A percentile compares a stretch with the other conserved stretches of the same genome.
phyloP scores from a whole-genome alignment of 1,140 invertebrate species.

The Cydia pomonella region DNA sequence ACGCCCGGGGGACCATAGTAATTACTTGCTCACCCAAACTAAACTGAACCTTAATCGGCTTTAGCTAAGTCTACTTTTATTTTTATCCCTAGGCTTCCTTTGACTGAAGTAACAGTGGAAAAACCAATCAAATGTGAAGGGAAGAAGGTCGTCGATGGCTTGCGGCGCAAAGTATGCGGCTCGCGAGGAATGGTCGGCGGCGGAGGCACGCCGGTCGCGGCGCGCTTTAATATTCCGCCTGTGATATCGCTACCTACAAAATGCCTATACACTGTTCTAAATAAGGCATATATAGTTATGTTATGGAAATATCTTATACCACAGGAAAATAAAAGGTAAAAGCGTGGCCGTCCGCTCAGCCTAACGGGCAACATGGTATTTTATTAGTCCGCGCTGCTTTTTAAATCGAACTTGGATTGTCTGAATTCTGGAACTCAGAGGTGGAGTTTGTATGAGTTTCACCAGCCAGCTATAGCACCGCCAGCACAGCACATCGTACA shows the following conservation, averaged over 20 bases:
- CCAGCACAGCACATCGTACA: background rate
- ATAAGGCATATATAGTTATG: background rate
- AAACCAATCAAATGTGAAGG: background rate
- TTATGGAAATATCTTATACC: background rate
- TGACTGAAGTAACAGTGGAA: background rate
- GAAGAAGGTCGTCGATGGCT: background rate
- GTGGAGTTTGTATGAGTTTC: background rate
- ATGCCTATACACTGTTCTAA: background rate
- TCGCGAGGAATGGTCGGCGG: background rate
- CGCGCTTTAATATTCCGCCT: conserved; percentile 10
- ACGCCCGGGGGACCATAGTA: background rate
- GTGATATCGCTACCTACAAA: background rate
- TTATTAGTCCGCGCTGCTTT: too few relatives aligned
- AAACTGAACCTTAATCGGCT: background rate
- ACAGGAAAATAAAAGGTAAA: background rate
- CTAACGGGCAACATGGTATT: too few relatives aligned
- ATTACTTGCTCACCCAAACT: background rate
- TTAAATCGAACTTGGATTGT: too few relatives aligned
- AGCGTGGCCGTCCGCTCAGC: too few relatives aligned
- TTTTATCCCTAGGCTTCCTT: background rate
- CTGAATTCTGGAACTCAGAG: too few relatives aligned
- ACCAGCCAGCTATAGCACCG: background rate
- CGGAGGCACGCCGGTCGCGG: background rate
- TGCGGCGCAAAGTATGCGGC: background rate
- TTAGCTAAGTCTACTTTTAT: conserved; percentile 7